Conservation (phyloP, 92 coral and sea anemone species). For the Umimayanthus kanabou region DNA sequence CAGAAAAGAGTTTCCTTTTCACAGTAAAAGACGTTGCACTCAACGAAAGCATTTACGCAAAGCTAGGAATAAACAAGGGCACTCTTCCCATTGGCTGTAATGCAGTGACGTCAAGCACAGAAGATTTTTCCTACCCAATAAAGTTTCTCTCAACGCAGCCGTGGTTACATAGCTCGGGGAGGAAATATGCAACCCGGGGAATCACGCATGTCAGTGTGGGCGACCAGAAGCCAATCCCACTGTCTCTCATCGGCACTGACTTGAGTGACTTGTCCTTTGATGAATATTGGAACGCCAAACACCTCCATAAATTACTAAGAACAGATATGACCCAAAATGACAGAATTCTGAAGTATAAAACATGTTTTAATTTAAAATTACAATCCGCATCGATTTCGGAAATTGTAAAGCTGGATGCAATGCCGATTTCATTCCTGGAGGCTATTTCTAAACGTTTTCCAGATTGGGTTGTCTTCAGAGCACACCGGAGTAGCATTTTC, state of each 20-base stretch:
- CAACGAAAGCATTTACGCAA: slow-evolving; percentile 46
- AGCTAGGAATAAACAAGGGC: slow-evolving; percentile 30
- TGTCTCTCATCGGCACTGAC: slow-evolving; percentile 51
- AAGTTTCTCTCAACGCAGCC: slow-evolving; percentile 33
- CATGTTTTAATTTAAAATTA: not conserved
- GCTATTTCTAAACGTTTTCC: slow-evolving; percentile 38
- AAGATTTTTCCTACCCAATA: not conserved
- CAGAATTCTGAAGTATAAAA: not conserved
- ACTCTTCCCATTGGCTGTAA: slow-evolving; percentile 60
- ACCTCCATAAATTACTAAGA: not conserved
- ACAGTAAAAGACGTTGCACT: slow-evolving; percentile 22
- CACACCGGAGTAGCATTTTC: slow-evolving; percentile 12
- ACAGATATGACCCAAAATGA: not conserved
- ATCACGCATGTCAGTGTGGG: slow-evolving; percentile 44
- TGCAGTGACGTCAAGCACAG: not conserved
- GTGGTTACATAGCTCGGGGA: not conserved
- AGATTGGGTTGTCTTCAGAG: slow-evolving; percentile 31
- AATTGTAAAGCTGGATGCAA: slow-evolving; percentile 23
- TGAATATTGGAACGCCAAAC: not conserved
- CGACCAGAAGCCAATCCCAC: slow-evolving; percentile 35
- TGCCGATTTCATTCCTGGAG: slow-evolving; percentile 39
- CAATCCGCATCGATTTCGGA: not conserved
- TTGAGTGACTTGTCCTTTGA: not conserved
- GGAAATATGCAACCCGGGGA: slow-evolving; percentile 31
- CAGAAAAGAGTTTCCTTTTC: slow-evolving; percentile 46